phyloP scores from a whole-genome alignment of 2,888 invertebrate genomes.

The Odontothrips loti region DNA sequence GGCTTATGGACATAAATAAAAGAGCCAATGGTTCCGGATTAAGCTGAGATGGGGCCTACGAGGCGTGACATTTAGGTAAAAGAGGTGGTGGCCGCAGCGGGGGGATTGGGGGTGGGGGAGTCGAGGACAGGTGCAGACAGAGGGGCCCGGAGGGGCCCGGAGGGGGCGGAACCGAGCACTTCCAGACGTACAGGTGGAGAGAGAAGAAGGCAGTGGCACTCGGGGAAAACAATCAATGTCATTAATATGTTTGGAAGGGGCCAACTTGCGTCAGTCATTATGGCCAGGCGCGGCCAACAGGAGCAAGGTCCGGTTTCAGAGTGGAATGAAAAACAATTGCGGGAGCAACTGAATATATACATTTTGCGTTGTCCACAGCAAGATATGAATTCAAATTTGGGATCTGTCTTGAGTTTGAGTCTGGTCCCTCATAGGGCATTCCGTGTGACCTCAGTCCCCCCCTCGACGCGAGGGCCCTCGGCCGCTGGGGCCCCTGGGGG shows the following conservation, averaged over 20 bases:
- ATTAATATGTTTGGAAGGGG: conserved; percentile 9
- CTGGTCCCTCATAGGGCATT: too few species aligned
- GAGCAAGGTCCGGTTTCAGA: too few species aligned
- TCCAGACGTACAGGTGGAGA: background rate
- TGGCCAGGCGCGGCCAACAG: background rate
- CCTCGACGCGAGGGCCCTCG: too few species aligned
- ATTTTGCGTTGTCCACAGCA: too few species aligned
- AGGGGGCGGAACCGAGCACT: background rate
- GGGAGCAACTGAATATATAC: too few species aligned
- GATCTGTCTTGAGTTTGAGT: too few species aligned
- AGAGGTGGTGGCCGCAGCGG: background rate
- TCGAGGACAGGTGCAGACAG: conserved; percentile 16
- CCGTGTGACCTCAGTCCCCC: too few species aligned
- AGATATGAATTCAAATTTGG: too few species aligned
- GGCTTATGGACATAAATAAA: conserved; percentile 25
- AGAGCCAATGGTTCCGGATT: conserved; percentile 11
- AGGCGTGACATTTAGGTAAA: conserved; percentile 12
- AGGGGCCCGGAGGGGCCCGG: background rate
- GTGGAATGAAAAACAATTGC: too few species aligned
- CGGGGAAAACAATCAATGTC: conserved; percentile 24
- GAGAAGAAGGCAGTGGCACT: background rate
- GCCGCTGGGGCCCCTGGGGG: too few species aligned
- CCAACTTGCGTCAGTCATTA: background rate
- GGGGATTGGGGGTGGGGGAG: background rate
- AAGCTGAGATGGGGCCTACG: background rate